These are phyloP conservation scores for Misgurnus anguillicaudatus DNA, from an alignment of 2,113 vertebrate genomes.

Conservation along the genomic window DNA sequence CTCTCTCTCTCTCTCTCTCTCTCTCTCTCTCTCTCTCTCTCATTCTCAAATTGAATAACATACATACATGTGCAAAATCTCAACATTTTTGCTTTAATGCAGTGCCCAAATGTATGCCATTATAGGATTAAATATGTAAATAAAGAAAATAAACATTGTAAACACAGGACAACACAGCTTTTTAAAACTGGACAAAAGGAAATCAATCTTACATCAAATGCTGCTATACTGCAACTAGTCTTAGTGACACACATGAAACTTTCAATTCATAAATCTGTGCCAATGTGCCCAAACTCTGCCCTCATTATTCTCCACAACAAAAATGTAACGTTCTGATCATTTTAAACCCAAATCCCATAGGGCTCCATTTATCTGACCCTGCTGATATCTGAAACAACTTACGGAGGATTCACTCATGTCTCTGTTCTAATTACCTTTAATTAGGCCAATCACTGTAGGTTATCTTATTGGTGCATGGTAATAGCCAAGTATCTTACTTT, in stretches of 20 bases:
- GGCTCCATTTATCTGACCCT: constrained; percentile 35
- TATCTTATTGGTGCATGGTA: not conserved
- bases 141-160: not conserved
- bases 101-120: not conserved
- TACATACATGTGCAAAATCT: no score
- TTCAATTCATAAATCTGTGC: not conserved
- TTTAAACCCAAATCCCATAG: constrained; percentile 1
- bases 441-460: constrained; percentile 3
- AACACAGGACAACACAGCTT: not conserved
- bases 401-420: not conserved
- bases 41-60: not conserved
- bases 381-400: constrained; percentile 24
- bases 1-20: not conserved
- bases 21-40: not conserved
- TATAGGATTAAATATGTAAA: not conserved
- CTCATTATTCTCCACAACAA: constrained; percentile 5
- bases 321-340: constrained; percentile 24
- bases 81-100: not conserved
- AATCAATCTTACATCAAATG: not conserved
- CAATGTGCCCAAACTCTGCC: not conserved
- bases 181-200: no score
- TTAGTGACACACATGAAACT: no score
- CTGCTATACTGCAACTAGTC: no score
- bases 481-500: not conserved
- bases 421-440: constrained; percentile 23